These are phyloP conservation scores for Scolopax mira DNA, from an alignment of 2,113 vertebrate species.

Conservation along the genomic window DNA sequence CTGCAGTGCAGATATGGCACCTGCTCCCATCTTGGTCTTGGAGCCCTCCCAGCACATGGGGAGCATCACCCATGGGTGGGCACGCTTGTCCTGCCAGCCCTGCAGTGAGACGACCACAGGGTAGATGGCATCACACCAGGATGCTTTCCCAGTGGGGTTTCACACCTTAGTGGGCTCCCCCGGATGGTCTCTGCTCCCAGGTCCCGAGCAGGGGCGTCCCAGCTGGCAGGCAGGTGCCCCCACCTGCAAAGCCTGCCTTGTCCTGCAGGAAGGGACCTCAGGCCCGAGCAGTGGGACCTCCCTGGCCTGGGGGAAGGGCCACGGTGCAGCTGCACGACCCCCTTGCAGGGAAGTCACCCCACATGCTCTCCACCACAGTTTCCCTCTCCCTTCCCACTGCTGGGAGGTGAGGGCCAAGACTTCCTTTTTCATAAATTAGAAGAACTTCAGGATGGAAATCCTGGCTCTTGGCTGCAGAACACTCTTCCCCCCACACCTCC, in stretches of 20 bases:
- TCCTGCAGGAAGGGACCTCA: neutral
- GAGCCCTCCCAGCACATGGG: neutral
- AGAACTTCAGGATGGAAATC: neutral
- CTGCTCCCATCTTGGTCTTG: accelerated
- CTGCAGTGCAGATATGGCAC: accelerated
- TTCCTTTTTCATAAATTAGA: neutral
- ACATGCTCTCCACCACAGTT: accelerated
- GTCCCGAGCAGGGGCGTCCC: accelerated
- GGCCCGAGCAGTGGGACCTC: accelerated
- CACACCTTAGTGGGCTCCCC: neutral
- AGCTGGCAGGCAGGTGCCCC: neutral
- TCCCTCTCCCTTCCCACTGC: neutral
- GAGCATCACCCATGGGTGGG: neutral
- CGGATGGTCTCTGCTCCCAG: neutral
- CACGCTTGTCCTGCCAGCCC: neutral
- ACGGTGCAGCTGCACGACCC: accelerated
- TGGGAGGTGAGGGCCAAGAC: neutral
- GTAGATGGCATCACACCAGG: accelerated
- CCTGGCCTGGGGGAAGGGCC: accelerated
- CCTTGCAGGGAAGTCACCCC: neutral
- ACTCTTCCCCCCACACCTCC: no score
- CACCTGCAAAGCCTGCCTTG: neutral
- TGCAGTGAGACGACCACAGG: accelerated
- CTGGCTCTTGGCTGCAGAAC: neutral
- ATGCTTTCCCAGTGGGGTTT: neutral